These are phyloP conservation scores for Bagarius yarrelli DNA, from an alignment of 2,113 vertebrate species.

Conservation along the genomic window DNA sequence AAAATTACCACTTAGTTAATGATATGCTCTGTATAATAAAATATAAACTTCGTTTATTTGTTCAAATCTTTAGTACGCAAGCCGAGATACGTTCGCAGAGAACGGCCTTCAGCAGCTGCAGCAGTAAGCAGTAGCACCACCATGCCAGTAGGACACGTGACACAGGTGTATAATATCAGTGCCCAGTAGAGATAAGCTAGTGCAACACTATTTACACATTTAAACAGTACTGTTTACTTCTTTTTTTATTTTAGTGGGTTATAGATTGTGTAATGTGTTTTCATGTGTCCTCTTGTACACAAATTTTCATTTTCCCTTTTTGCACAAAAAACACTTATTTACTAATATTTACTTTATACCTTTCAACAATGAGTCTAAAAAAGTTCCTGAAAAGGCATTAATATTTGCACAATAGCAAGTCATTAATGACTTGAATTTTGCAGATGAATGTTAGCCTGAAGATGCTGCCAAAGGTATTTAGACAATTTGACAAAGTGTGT, in stretches of 20 bases:
- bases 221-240: slow-evolving; percentile 24
- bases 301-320: slow-evolving; percentile 12
- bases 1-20: not conserved
- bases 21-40: too few relatives aligned
- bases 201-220: not conserved
- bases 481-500: not conserved
- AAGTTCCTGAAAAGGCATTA: not conserved
- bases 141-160: slow-evolving; percentile 61
- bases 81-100: slow-evolving; percentile 73
- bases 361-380: slow-evolving; percentile 20
- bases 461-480: slow-evolving; percentile 16
- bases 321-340: slow-evolving; percentile 24
- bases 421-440: not conserved
- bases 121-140: slow-evolving; percentile 55
- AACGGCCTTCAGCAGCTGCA: slow-evolving; percentile 65
- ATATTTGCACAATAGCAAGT: slow-evolving; percentile 32
- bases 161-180: slow-evolving; percentile 65
- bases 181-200: slow-evolving; percentile 13
- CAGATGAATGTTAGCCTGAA: not conserved
- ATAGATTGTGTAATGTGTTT: not conserved
- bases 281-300: not conserved
- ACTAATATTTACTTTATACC: slow-evolving; percentile 33
- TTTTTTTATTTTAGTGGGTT: not conserved
- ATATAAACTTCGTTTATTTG: not conserved
- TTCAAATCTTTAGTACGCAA: slow-evolving; percentile 65